These are phyloP conservation scores for Hydractinia symbiolongicarpus DNA, from an alignment of 30 jellyfish, hydroid and myxozoan species.

Conservation along the genomic window DNA sequence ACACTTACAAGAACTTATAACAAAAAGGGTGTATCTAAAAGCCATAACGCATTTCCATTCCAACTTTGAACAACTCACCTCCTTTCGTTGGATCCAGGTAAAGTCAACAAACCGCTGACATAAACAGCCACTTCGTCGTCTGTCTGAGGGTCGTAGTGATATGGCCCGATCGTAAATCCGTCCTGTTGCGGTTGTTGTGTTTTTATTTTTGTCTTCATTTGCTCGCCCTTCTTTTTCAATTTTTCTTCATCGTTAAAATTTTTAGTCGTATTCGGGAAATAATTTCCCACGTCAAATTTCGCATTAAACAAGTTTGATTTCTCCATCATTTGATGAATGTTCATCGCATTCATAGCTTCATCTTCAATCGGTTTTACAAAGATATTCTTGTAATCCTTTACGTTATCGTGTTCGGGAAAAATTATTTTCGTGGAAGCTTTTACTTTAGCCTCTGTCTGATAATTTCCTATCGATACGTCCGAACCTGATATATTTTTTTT, in stretches of 20 bases:
- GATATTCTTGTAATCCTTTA: constrained; percentile 7
- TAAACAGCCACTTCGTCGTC: constrained; percentile 19
- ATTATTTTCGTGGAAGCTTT: constrained; percentile 6
- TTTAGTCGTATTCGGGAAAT: neutral
- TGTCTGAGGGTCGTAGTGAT: constrained; percentile 2
- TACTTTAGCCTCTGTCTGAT: neutral
- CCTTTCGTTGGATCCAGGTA: constrained; percentile 22
- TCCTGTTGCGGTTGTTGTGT: neutral
- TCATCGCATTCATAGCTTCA: constrained; percentile 10
- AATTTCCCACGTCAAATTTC: constrained; percentile 1
- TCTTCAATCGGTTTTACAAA: constrained; percentile 16
- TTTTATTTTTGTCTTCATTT: neutral
- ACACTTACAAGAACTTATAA: too few relatives aligned
- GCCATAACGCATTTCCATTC: too few relatives aligned
- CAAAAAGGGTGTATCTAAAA: too few relatives aligned
- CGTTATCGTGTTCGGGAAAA: constrained; percentile 29
- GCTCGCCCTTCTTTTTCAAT: neutral
- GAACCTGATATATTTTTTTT: neutral
- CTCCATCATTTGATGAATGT: neutral
- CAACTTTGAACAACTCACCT: neutral
- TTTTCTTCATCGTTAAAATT: constrained; percentile 4
- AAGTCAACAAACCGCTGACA: constrained; percentile 9
- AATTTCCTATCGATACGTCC: constrained; percentile 3
- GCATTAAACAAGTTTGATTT: neutral
- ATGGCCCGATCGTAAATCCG: constrained; percentile 4